A percentile compares a stretch with the other conserved stretches of the same genome.
Conservation (phyloP, 1,140 invertebrate species). For the Mamestra configurata region DNA sequence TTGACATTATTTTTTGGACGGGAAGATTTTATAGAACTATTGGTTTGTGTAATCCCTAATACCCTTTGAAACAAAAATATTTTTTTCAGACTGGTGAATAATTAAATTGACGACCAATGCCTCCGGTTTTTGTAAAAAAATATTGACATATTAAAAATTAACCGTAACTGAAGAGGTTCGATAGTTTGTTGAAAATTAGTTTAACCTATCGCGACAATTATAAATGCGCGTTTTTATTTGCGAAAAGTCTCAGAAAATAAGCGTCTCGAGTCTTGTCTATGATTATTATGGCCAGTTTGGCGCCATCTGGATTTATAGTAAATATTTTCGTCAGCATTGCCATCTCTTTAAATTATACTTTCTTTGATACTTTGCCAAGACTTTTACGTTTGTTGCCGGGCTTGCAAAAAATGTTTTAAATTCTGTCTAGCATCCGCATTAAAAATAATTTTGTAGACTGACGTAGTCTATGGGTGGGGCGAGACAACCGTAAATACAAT, state of each 20-base stretch:
- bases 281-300: background rate
- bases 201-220: too few relatives aligned
- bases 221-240: too few relatives aligned
- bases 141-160: too few relatives aligned
- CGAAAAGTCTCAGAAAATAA: background rate
- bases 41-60: background rate
- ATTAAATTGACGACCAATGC: too few relatives aligned
- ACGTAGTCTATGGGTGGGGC: background rate
- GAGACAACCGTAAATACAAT: background rate
- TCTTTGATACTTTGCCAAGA: slow-evolving; percentile 4
- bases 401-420: background rate
- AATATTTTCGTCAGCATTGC: background rate
- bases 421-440: background rate
- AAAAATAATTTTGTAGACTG: background rate
- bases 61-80: background rate
- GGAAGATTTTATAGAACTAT: background rate
- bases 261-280: background rate
- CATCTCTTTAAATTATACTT: background rate
- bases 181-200: too few relatives aligned
- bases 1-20: background rate
- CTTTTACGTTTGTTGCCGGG: background rate
- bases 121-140: too few relatives aligned
- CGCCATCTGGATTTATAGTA: background rate
- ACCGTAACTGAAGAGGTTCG: too few relatives aligned
- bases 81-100: too few relatives aligned